Evolutionary conservation across 2,113 vertebrate species (phyloP), one percentile per base, ranked within the genome.

Genomic region (Salvelinus sp.): DNA sequence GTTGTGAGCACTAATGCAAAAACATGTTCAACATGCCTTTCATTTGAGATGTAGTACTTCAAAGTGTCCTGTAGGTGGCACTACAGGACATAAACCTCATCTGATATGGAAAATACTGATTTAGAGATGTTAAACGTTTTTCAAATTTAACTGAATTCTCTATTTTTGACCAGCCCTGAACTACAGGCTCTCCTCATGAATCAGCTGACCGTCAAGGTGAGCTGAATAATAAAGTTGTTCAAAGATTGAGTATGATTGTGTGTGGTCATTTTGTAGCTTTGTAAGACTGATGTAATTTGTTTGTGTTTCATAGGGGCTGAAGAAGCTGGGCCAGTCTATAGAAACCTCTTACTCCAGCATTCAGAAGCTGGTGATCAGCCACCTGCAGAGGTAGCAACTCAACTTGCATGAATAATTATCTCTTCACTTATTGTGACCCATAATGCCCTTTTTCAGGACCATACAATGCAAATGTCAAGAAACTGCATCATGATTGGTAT

Each of bases 341-440:
- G 97, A 99, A 74, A 98, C 97, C 0, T 99, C 98, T 0, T 99
- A 99, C 84, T 97, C 97, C 78, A 98, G 96, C 85, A 98, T 99
- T 90, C 97, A 99, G 50, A 99, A 99, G 70, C 87, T 99, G 69
- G 97, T 99, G 48, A 98, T 99, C 86, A 97, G 98, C 91, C 97
- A 99, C 85, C 92, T 99, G 76, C 97, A 98, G 90, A 98, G 97
- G 98, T 98, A 79, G 7, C 47, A 50, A 70, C 60, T 65, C 6
- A 3, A 18, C n/a, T 62, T 20, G 10, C 63, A 62, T 25, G 1
- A 50, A 0, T 69, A 44, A 44, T 44, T 44, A 44, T 28, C 16
- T 20, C 54, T 57, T 20, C 54, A 20, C 54, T 57, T 57, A 57
- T 57, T 18, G 9, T 12, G 38, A 2, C 38, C 38, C 9, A 44